Base-by-base conservation (phyloP, 2,113 vertebrate genomes). In the Hemicordylus capensis region DNA sequence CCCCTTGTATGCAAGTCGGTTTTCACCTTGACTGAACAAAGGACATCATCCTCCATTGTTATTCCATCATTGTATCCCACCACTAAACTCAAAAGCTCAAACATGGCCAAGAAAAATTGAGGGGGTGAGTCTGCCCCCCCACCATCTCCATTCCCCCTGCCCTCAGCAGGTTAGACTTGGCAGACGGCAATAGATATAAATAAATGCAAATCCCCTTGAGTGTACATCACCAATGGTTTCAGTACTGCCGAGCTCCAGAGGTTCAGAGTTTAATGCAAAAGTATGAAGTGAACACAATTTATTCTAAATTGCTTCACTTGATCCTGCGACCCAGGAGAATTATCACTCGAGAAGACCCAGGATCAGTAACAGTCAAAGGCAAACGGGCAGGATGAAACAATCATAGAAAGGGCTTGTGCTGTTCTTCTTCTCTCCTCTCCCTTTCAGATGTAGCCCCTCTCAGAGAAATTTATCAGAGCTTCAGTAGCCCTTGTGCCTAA, bases 271-370 rank as follows among this genome's bases (percentile, higher is more conserved):
- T 90, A 94, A 94, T 91, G 87, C 48, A 87, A 89, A 91, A 90
- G 24, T 87, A 90, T 90, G 87, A 90, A 83, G 77, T 34, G 9
- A 70, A 89, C 46, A 28, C 66, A 89, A 80, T 92, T 91, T 93
- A 77, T 85, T 92, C 89, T 83, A 91, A 91, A 94, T 94, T 94
- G 92, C 88, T 95, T 93, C 37, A 1, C 82, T 95, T 94, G 91
- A 94, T 89, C 70, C 0, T 0, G 2, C 0, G 89, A 91, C 89
- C 93, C 73, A 2, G 0, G 84, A 86, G 76, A 94, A 91, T 94
- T 89, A 93, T 92, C 88, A 3, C 80, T 1, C 1, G 42, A 70
- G 88, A 83, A 64, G 87, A 44, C 26, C 48, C n/a, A 42, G 77
- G 81, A 89, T 92, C 61, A 1, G 87, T 83, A 28, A 58, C 85